A percentile compares a stretch with the other conserved stretches of the same genome.
phyloP scores from a whole-genome alignment of 1,140 invertebrate genomes.

The Leptoteleia sp. region DNA sequence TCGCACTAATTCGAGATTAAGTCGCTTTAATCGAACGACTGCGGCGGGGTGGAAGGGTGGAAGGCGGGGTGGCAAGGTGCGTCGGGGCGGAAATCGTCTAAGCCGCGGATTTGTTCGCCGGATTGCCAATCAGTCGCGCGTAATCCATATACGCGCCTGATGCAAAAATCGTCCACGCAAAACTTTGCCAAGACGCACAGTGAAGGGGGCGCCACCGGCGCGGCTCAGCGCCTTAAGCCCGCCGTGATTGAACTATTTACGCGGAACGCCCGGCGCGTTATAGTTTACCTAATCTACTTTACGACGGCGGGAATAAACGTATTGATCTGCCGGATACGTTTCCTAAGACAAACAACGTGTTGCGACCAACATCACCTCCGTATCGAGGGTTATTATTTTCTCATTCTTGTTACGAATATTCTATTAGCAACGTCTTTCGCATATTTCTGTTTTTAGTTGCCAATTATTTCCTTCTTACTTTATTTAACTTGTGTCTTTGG shows the following conservation, averaged over 20 bases:
- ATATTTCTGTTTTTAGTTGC: too few relatives aligned
- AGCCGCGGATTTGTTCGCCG: constrained; percentile 63
- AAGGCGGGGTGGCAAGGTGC: neutral
- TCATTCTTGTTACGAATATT: neutral
- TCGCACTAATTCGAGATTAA: constrained; percentile 58
- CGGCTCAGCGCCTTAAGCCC: constrained; percentile 69
- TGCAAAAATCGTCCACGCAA: constrained; percentile 11
- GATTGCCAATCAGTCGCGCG: constrained; percentile 66
- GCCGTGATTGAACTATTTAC: constrained; percentile 74
- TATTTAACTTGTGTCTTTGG: too few relatives aligned
- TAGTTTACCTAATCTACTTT: constrained; percentile 62
- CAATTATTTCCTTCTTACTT: too few relatives aligned
- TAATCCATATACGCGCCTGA: constrained; percentile 44
- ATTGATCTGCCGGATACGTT: constrained; percentile 55
- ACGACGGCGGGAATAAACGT: constrained; percentile 57
- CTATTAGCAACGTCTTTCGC: too few relatives aligned
- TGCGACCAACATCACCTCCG: constrained; percentile 23
- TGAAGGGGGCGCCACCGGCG: constrained; percentile 27
- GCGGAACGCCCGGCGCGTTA: constrained; percentile 59
- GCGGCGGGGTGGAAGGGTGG: neutral
- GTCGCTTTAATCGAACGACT: constrained; percentile 48
- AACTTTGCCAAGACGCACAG: constrained; percentile 7
- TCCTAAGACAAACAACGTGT: constrained; percentile 46
- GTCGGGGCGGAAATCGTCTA: constrained; percentile 11
- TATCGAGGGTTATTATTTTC: neutral